phyloP scores from a whole-genome alignment of 2,797 vertebrate genomes.

The Scyliorhinus canicula region DNA sequence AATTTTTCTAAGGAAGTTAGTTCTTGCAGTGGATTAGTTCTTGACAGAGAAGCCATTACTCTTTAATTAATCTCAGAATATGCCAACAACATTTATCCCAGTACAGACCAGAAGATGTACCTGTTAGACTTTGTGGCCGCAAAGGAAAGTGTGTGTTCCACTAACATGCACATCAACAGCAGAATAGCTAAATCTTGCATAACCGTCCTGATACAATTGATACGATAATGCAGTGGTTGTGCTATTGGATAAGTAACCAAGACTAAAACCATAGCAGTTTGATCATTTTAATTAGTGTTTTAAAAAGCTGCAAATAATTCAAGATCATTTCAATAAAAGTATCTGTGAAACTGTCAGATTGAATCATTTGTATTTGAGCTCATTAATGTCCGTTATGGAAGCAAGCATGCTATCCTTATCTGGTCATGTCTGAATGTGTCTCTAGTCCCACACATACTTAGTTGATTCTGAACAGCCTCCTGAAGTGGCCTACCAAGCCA shows the following conservation, averaged over 20 bases:
- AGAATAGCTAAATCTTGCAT: not conserved
- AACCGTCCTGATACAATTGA: no score
- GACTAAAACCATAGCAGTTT: not conserved
- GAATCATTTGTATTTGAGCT: not conserved
- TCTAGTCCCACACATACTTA: not conserved
- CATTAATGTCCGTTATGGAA: not conserved
- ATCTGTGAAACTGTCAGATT: not conserved
- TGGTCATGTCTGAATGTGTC: not conserved
- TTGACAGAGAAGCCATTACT: not conserved
- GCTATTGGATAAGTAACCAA: not conserved
- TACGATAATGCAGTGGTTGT: not conserved
- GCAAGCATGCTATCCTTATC: not conserved
- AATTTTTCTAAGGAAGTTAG: not conserved
- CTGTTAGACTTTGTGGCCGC: not conserved
- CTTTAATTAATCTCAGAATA: not conserved
- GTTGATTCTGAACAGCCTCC: not conserved
- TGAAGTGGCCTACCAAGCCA: not conserved
- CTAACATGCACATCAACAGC: not conserved
- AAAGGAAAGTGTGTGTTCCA: not conserved
- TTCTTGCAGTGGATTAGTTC: not conserved
- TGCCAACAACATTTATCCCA: not conserved
- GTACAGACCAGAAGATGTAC: not conserved
- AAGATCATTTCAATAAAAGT: not conserved
- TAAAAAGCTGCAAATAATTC: not conserved
- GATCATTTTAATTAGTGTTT: not conserved